Percentiles rank a stretch among this genome's conserved stretches.
Evolutionary conservation across 2,888 invertebrate genomes (phyloP).

Genomic region (Yponomeuta plumbellus): DNA sequence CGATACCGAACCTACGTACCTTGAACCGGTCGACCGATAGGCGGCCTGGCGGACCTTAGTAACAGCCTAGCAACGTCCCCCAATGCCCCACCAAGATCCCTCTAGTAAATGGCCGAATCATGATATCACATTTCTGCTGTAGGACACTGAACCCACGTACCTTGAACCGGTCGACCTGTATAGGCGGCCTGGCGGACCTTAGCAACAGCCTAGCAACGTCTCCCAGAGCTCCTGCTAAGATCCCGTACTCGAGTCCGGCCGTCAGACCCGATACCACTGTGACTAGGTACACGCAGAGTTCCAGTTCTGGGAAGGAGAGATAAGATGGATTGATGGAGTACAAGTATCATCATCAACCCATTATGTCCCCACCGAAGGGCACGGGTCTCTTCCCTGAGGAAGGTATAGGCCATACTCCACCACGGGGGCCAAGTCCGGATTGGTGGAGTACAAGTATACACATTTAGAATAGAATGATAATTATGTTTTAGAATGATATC

Average conservation of each 20-base stretch:
- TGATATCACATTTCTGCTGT: neutral
- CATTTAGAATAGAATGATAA: too few species aligned
- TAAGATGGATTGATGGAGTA: neutral
- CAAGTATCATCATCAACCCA: too few species aligned
- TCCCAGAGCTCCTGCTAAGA: slow-evolving; percentile 83
- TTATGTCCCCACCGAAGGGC: too few species aligned
- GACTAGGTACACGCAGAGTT: slow-evolving; percentile 64
- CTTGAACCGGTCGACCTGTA: slow-evolving; percentile 35
- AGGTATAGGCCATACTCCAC: too few species aligned
- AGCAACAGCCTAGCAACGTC: slow-evolving; percentile 84
- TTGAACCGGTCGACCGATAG: slow-evolving; percentile 32
- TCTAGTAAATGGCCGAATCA: neutral
- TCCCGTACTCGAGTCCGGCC: slow-evolving; percentile 88
- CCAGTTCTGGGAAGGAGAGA: slow-evolving; percentile 36
- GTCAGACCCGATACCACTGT: slow-evolving; percentile 84
- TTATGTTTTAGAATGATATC: too few species aligned
- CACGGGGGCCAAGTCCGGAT: too few species aligned
- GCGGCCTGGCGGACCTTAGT: slow-evolving; percentile 83
- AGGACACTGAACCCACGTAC: slow-evolving; percentile 27
- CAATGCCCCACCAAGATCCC: slow-evolving; percentile 68
- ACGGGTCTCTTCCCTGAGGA: too few species aligned
- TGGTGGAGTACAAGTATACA: too few species aligned
- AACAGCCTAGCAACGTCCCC: slow-evolving; percentile 83
- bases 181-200: slow-evolving; percentile 80
- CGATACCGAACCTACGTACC: slow-evolving; percentile 29